These are phyloP conservation scores for Chondrosia reniformis DNA, from an alignment of 37 sponge, comb jelly and placozoan species.

Conservation along the genomic window DNA sequence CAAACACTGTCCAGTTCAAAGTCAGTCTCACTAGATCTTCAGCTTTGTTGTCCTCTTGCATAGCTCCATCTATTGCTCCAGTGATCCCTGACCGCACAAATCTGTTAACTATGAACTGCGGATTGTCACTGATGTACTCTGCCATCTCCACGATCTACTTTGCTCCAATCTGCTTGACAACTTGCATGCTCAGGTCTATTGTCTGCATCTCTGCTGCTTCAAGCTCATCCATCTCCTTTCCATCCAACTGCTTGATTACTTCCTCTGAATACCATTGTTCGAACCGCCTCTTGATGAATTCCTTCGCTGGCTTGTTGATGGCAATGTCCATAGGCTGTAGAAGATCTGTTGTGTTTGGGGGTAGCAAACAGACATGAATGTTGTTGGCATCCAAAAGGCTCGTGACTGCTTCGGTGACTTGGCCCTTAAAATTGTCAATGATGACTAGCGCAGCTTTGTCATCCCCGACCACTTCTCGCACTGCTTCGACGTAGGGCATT, in stretches of 20 bases:
- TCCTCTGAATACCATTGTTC: slow-evolving; percentile 8
- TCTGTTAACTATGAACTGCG: no score
- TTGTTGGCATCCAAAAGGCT: slow-evolving; percentile 7
- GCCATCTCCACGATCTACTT: no score
- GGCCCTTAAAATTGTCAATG: slow-evolving; percentile 24
- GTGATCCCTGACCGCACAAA: no score
- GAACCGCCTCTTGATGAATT: neutral
- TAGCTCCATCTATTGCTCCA: no score
- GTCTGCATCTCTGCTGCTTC: neutral
- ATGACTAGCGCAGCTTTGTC: slow-evolving; percentile 9
- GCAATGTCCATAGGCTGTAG: neutral
- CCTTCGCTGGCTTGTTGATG: slow-evolving; percentile 29
- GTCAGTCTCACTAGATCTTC: no score
- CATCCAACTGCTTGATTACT: neutral
- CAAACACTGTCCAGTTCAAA: no score
- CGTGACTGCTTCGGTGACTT: slow-evolving; percentile 1
- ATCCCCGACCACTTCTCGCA: neutral
- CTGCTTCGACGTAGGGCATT: slow-evolving; percentile 24
- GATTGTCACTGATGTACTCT: no score
- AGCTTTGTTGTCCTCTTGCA: no score
- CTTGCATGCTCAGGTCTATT: no score
- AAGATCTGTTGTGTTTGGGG: neutral
- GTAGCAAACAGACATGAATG: neutral
- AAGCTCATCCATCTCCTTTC: neutral
- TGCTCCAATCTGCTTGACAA: no score